Evolutionary conservation across 2,888 invertebrate species (phyloP).

Genomic region (Anorthoa munda): DNA sequence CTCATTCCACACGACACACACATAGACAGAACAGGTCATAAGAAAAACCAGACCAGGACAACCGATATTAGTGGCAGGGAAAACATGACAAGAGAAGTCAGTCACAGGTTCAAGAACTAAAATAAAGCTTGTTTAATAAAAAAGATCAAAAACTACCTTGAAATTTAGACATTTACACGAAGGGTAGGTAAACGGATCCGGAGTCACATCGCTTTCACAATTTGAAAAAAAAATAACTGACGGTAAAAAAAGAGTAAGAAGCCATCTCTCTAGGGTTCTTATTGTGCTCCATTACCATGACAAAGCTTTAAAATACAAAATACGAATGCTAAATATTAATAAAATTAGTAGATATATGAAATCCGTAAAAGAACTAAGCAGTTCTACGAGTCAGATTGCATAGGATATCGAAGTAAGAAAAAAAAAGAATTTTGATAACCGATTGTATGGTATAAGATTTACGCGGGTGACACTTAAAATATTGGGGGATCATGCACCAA

Average conservation of each 20-base stretch:
- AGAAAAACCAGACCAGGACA: slow-evolving; percentile 71
- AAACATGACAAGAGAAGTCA: slow-evolving; percentile 67
- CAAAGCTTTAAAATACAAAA: slow-evolving; percentile 81
- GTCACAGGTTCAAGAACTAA: slow-evolving; percentile 69
- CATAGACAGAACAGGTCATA: slow-evolving; percentile 74
- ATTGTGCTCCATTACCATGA: slow-evolving; percentile 83
- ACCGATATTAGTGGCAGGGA: slow-evolving; percentile 80
- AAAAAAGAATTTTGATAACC: slow-evolving; percentile 73
- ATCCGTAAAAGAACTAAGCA: slow-evolving; percentile 84
- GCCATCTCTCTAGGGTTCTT: slow-evolving; percentile 83
- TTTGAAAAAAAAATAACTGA: slow-evolving; percentile 73
- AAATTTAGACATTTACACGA: slow-evolving; percentile 74
- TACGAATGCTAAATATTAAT: slow-evolving; percentile 70
- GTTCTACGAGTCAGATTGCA: slow-evolving; percentile 82
- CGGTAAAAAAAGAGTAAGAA: slow-evolving; percentile 82
- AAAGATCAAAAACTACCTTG: slow-evolving; percentile 74
- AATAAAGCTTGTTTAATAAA: slow-evolving; percentile 73
- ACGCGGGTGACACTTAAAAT: slow-evolving; percentile 81
- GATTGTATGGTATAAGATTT: slow-evolving; percentile 73
- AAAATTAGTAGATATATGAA: slow-evolving; percentile 76
- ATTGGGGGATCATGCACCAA: slow-evolving; percentile 89
- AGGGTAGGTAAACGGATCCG: slow-evolving; percentile 72
- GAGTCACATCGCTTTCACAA: slow-evolving; percentile 75
- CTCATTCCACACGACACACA: slow-evolving; percentile 66
- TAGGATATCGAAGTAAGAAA: slow-evolving; percentile 75